Base-by-base conservation (phyloP, 1,140 invertebrate genomes). In the Lethrus apterus region DNA sequence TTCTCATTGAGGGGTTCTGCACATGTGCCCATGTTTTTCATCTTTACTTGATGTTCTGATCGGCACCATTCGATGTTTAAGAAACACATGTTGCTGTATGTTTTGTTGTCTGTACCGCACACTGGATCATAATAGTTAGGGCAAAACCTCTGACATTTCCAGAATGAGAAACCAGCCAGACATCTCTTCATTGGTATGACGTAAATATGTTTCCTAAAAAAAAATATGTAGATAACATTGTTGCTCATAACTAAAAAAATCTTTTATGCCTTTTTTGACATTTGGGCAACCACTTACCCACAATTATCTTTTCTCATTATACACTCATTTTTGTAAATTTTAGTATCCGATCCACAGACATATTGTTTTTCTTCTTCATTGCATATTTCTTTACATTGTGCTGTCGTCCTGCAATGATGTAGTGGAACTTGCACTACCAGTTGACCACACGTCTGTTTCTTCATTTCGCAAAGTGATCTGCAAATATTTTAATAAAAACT, bases 1-100 rank as follows among this genome's bases (percentile, higher is more conserved):
- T 65, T 58, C 54, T 80, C 76, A 44, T 78, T 73, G 2, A 75
- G 70, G 2, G 81, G 81, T 50, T 81, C 74, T n/a, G 80, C 79
- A 58, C 81, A 84, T 17, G 79, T 71, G 2, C 81, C 81, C 57
- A 81, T 75, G 56, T 83, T 74, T 46, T 75, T 76, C 55, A 80
- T 75, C 18, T 70, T 68, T 4, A 83, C 78, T 38, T 77, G 61
- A 46, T 73, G 79, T 70, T 84, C 77, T 48, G 85, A 86, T 56
- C 86, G 76, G 62, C 89, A 93, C 55, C 87, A 90, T 69, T 91
- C 87, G 62, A 91, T 85, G 63, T 88, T 82, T 52, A 95, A 74
- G 74, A 94, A 93, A 64, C 93, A 96, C 52, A 84, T 83, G 66
- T 95, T 95, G 54, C 84, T 83, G 74, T 95, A 95, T 0, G 89